Evolutionary conservation across 2,113 vertebrate species (phyloP).

Genomic region (Oceanites oceanicus): DNA sequence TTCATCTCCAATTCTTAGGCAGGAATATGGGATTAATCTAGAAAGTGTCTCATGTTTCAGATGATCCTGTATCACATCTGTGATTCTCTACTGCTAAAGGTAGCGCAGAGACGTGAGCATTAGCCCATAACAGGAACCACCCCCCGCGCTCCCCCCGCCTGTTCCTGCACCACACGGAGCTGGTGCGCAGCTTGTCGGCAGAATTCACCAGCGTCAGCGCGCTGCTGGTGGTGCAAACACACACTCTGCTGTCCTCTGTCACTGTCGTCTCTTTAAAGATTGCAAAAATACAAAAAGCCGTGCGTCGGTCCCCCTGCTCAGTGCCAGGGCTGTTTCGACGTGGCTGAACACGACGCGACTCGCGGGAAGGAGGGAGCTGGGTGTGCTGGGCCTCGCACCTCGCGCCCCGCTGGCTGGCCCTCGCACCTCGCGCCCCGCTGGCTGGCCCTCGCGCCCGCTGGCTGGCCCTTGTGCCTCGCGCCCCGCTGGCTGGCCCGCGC

Average conservation of each 20-base stretch:
- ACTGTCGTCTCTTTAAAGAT: rapidly evolving
- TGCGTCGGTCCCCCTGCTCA: background rate
- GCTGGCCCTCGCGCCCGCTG: rapidly evolving
- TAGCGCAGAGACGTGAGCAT: background rate
- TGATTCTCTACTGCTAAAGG: background rate
- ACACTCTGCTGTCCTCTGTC: background rate
- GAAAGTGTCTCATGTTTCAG: background rate
- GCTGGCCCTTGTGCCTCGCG: no score
- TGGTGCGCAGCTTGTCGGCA: rapidly evolving
- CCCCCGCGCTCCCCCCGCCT: rapidly evolving
- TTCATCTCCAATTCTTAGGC: background rate
- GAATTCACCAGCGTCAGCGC: rapidly evolving
- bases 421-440: rapidly evolving
- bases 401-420: rapidly evolving
- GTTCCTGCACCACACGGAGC: rapidly evolving
- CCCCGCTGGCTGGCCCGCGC: rapidly evolving
- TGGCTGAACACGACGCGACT: rapidly evolving
- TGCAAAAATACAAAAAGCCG: background rate
- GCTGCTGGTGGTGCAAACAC: rapidly evolving
- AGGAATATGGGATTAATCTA: background rate
- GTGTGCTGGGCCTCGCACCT: no score
- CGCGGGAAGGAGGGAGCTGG: rapidly evolving
- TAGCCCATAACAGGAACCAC: rapidly evolving
- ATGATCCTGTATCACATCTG: background rate
- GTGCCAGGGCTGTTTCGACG: rapidly evolving